Conservation (phyloP, 2,113 vertebrate species). For the Centropus unirufus region DNA sequence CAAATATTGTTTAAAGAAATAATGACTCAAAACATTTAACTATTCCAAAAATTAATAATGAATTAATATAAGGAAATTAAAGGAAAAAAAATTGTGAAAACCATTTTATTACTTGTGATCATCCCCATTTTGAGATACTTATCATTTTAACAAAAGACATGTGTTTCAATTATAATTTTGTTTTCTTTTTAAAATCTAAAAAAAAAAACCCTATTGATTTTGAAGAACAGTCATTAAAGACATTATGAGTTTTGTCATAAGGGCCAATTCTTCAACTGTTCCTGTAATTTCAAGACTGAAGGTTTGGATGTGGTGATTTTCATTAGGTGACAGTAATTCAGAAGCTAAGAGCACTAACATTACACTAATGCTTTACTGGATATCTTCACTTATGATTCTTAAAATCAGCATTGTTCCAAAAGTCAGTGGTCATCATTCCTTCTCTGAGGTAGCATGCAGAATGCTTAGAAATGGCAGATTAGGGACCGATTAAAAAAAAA, state of each 20-base stretch:
- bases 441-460: not conserved
- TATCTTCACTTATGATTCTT: not conserved
- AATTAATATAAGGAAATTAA: not conserved
- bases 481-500: not conserved
- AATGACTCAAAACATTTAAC: not conserved
- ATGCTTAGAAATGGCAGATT: not conserved
- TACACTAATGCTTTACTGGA: not conserved
- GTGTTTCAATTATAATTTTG: not conserved
- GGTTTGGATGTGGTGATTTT: not conserved
- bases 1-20: not conserved
- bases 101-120: not conserved
- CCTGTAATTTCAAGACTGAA: not conserved
- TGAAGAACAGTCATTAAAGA: not conserved
- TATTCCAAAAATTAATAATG: not conserved
- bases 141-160: not conserved
- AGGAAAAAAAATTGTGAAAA: not conserved
- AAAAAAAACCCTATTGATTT: not conserved
- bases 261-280: not conserved
- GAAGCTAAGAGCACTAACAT: not conserved
- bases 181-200: not conserved
- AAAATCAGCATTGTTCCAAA: not conserved
- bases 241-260: not conserved
- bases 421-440: not conserved
- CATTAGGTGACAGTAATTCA: not conserved
- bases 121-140: not conserved